Conservation (phyloP, 2,113 vertebrate genomes). For the Xenopus tropicalis region DNA sequence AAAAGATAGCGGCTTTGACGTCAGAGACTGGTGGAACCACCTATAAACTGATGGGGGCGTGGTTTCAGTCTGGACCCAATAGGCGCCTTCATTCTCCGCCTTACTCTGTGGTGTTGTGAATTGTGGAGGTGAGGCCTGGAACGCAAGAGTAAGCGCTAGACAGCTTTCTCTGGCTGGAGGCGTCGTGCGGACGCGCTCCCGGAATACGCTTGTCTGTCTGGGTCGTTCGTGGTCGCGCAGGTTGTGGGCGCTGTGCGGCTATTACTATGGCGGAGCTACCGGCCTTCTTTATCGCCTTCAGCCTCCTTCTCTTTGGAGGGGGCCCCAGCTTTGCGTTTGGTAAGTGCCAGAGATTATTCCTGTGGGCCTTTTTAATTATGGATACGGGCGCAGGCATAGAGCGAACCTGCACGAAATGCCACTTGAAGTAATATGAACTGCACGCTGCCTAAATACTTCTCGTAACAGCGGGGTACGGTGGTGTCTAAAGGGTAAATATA, state of each 20-base stretch:
- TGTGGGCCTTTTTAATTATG: neutral
- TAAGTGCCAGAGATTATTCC: neutral
- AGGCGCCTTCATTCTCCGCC: neutral
- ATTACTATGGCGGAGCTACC: constrained; percentile 41
- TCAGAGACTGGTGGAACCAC: neutral
- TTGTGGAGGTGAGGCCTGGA: constrained; percentile 1
- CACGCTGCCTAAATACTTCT: too few species aligned
- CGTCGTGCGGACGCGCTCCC: constrained; percentile 26
- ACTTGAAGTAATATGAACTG: too few species aligned
- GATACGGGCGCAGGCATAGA: too few species aligned
- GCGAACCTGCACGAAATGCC: too few species aligned
- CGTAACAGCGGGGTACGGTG: too few species aligned
- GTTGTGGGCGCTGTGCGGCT: constrained; percentile 36
- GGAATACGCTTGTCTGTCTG: constrained; percentile 34
- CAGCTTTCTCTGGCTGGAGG: constrained; percentile 14
- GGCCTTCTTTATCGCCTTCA: constrained; percentile 23
- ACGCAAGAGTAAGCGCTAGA: constrained; percentile 26
- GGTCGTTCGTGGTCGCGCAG: constrained; percentile 37
- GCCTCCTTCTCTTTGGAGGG: constrained; percentile 2
- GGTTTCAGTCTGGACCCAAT: neutral
- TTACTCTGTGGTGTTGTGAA: neutral
- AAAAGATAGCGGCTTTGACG: constrained; percentile 25
- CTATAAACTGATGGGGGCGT: neutral
- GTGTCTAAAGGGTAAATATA: too few species aligned
- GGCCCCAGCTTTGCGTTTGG: constrained; percentile 10